Percentiles rank a stretch among this genome's conserved stretches.
Conservation (phyloP, 2,888 invertebrate species). For the Fragum sueziense region DNA sequence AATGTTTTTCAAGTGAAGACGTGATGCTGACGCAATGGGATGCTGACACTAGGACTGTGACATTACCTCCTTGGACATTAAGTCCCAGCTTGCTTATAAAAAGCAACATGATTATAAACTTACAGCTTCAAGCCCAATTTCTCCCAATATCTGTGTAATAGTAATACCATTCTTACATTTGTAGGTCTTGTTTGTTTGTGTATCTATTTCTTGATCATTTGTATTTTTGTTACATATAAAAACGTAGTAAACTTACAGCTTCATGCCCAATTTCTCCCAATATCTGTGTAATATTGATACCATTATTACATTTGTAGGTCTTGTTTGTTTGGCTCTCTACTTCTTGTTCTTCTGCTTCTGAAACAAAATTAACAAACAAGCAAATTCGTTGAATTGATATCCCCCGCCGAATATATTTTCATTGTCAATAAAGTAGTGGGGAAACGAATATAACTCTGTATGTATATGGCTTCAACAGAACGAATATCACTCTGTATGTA, state of each 20-base stretch:
- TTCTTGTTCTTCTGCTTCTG: background rate
- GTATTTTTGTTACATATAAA: too few species aligned
- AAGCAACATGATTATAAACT: slow-evolving; percentile 3
- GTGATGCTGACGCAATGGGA: too few species aligned
- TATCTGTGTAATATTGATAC: slow-evolving; percentile 30
- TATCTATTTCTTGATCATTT: background rate
- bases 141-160: slow-evolving; percentile 39
- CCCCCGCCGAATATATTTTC: too few species aligned
- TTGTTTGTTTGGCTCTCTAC: background rate
- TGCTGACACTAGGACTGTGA: too few species aligned
- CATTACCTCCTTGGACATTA: background rate
- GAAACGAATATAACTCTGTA: too few species aligned
- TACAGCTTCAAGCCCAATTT: slow-evolving; percentile 46
- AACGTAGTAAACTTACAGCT: slow-evolving; percentile 27
- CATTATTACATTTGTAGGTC: slow-evolving; percentile 39
- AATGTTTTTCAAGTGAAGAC: too few species aligned
- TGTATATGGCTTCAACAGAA: too few species aligned
- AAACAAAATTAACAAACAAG: too few species aligned
- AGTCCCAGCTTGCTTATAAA: background rate
- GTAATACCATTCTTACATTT: slow-evolving; percentile 41
- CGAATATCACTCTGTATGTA: too few species aligned
- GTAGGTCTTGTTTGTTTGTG: background rate
- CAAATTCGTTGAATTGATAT: too few species aligned
- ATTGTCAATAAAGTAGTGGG: too few species aligned
- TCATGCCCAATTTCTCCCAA: slow-evolving; percentile 47